A percentile compares a stretch with the other conserved stretches of the same genome.
Conservation (phyloP, 2,797 vertebrate genomes). For the Coregonus sp. region DNA sequence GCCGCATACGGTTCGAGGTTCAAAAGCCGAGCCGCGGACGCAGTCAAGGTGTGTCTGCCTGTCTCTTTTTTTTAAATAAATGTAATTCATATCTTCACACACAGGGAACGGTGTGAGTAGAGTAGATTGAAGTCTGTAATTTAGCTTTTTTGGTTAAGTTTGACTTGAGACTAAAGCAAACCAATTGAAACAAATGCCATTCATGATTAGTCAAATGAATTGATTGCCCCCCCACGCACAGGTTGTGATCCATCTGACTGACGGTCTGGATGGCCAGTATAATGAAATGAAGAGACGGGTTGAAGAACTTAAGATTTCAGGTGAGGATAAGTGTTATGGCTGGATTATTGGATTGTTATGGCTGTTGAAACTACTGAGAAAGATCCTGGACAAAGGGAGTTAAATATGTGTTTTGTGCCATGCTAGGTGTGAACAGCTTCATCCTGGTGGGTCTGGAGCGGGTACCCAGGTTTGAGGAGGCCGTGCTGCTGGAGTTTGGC, state of each 20-base stretch:
- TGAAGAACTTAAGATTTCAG: constrained; percentile 78
- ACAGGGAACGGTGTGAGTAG: background rate
- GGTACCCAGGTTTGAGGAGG: constrained; percentile 77
- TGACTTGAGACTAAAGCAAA: too few relatives aligned
- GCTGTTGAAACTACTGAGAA: background rate
- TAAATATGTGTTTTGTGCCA: background rate
- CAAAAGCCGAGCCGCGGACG: constrained; percentile 62
- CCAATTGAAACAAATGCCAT: too few relatives aligned
- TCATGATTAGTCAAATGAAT: too few relatives aligned
- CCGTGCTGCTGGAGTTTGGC: constrained; percentile 86
- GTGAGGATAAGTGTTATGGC: constrained; percentile 61
- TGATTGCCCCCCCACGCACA: constrained; percentile 41
- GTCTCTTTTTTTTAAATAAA: background rate
- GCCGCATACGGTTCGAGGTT: constrained; percentile 83
- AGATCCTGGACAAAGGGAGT: background rate
- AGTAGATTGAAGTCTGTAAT: too few relatives aligned
- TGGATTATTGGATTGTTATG: background rate
- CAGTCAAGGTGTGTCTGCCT: constrained; percentile 81
- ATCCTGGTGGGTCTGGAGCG: constrained; percentile 89
- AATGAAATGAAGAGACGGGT: constrained; percentile 73
- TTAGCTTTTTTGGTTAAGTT: too few relatives aligned
- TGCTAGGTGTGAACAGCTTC: constrained; percentile 82
- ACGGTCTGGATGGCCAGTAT: constrained; percentile 82
- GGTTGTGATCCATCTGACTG: constrained; percentile 94
- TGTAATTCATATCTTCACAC: background rate